Base-by-base conservation (phyloP, 2,888 invertebrate species). In the Drosophila anomelani region DNA sequence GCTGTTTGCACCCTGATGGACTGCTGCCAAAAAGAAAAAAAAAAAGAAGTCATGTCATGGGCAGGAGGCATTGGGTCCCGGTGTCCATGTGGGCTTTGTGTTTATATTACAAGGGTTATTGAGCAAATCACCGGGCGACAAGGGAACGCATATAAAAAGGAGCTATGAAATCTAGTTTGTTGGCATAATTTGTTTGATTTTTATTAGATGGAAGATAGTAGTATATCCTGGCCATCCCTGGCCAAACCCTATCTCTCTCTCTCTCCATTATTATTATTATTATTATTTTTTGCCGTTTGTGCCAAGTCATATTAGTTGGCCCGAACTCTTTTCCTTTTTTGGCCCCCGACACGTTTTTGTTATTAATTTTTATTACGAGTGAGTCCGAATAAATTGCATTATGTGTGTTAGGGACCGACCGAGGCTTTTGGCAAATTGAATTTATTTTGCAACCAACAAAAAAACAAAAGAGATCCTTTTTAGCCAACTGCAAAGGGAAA, bases 31-130 rank as follows among this genome's bases (percentile, higher is more conserved):
- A 61, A 78, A 81, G 78, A 81, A 26, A 60, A 78, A 81, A 6
- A n/a, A n/a, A 20, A 38, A 23, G 78, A 73, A 73, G 74, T 73
- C 73, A 64, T 49, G 73, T 73, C 73, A 73, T 63, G 77, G 55
- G 68, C 23, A 23, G 29, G 29, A 29, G 29, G 7, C 29, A 29
- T 6, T 8, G 29, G 47, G 20, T 20, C n/a, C 26, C 66, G 72
- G 78, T 77, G 78, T 51, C 29, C 36, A 53, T 56, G 79, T 70
- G 68, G 54, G 39, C 74, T 78, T 77, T 77, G 73, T 79, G 85
- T 82, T 82, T 81, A 84, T 86, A 91, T 91, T 91, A 91, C 91
- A 91, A 90, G 91, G 91, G 91, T 90, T 91, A 91, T 91, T 91
- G 91, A 90, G 91, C 91, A 91, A 90, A 91, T 91, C 90, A 90